Conservation (phyloP, 2,113 vertebrate species). For the Pseudorectes ferrugineus region DNA sequence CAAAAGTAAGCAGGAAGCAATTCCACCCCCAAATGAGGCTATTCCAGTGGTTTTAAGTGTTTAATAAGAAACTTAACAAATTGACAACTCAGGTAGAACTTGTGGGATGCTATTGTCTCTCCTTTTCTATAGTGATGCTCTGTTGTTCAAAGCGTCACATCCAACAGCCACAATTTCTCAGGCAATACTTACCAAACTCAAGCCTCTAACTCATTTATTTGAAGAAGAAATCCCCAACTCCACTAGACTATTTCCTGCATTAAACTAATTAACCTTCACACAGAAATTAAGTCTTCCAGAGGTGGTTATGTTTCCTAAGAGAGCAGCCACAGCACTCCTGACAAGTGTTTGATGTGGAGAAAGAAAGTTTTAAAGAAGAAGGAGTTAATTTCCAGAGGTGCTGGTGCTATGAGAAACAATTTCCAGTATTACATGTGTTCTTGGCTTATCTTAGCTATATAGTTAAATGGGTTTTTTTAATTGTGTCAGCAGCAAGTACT, state of each 20-base stretch:
- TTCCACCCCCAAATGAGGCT: not conserved
- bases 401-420: not conserved
- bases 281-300: not conserved
- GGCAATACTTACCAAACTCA: not conserved
- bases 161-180: not conserved
- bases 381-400: not conserved
- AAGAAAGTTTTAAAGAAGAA: not conserved
- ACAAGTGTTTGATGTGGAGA: not conserved
- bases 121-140: not conserved
- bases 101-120: not conserved
- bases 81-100: not conserved
- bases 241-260: not conserved
- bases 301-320: not conserved
- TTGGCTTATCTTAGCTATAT: not conserved
- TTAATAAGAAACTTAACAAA: not conserved
- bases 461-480: not conserved
- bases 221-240: not conserved
- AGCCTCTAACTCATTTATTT: not conserved
- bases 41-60: not conserved
- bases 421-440: not conserved
- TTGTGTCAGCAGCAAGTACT: not conserved
- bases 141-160: not conserved
- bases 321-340: not conserved
- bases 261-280: slow-evolving; percentile 20
- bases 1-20: not conserved